Conservation (phyloP, 92 coral and sea anemone species). For the Palythoa grandis region DNA sequence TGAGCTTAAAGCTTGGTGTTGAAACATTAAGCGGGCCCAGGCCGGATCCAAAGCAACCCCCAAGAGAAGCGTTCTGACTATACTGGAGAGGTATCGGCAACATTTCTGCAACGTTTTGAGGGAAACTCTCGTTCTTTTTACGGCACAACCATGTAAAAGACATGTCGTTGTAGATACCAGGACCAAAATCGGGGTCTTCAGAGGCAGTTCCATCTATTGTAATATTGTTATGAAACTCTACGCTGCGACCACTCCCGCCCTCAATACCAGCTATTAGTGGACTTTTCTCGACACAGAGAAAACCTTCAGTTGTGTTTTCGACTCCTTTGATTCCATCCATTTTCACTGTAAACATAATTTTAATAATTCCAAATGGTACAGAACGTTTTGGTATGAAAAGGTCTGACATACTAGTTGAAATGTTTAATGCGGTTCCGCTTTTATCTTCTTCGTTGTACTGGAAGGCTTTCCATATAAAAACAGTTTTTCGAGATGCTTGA, state of each 20-base stretch:
- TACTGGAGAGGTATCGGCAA: not conserved
- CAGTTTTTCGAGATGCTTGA: constrained; percentile 62
- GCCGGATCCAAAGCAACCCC: constrained; percentile 55
- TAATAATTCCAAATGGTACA: constrained; percentile 55
- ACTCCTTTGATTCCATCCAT: constrained; percentile 62
- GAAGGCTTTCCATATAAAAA: constrained; percentile 59
- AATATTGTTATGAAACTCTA: constrained; percentile 41
- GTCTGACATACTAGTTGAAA: constrained; percentile 39
- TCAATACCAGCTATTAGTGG: constrained; percentile 49
- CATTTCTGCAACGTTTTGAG: constrained; percentile 2
- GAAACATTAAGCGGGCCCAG: constrained; percentile 45
- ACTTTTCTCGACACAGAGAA: constrained; percentile 50
- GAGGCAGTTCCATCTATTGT: constrained; percentile 50
- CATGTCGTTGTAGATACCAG: constrained; percentile 45
- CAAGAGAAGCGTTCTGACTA: not conserved
- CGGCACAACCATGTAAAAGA: constrained; percentile 61
- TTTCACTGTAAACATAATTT: constrained; percentile 45
- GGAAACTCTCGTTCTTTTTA: constrained; percentile 31
- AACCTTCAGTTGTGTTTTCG: constrained; percentile 40
- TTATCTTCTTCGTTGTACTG: constrained; percentile 35
- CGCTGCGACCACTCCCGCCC: constrained; percentile 68
- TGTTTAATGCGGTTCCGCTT: constrained; percentile 34
- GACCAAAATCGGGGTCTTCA: constrained; percentile 60
- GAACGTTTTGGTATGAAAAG: constrained; percentile 59
- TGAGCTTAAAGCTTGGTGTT: constrained; percentile 31